Evolutionary conservation across 2,113 vertebrate genomes (phyloP).

Genomic region (Furnarius figulus): DNA sequence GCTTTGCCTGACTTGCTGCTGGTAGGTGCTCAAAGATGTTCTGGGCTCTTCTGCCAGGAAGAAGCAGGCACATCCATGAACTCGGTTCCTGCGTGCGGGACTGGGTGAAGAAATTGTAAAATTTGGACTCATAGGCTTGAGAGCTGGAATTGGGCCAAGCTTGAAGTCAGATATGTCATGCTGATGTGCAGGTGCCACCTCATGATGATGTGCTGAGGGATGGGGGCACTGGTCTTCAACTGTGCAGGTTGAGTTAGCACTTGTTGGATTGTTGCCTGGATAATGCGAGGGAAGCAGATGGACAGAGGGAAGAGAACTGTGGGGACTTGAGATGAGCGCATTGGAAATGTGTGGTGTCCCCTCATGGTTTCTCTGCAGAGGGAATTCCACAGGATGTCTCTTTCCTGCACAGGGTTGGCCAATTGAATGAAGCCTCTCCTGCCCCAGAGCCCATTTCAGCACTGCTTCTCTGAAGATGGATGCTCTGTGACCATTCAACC

Average conservation of each 20-base stretch:
- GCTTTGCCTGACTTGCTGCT: not conserved
- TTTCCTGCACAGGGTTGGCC: rapidly evolving
- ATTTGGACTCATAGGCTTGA: not conserved
- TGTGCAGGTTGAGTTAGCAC: rapidly evolving
- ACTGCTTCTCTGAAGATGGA: not conserved
- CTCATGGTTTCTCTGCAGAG: not conserved
- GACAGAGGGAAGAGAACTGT: not conserved
- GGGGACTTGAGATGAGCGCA: not conserved
- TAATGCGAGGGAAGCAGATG: not conserved
- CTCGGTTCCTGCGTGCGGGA: not conserved
- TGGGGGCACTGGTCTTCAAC: rapidly evolving
- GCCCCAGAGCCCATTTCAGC: rapidly evolving
- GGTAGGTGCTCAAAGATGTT: not conserved
- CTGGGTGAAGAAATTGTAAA: not conserved
- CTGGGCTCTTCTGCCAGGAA: not conserved
- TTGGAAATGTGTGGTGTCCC: not conserved
- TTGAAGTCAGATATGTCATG: not conserved
- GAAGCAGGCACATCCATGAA: not conserved
- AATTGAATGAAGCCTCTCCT: not conserved
- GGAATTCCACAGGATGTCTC: no score
- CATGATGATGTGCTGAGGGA: not conserved
- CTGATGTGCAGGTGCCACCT: not conserved
- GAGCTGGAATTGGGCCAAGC: not conserved
- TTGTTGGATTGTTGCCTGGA: not conserved
- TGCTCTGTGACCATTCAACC: not conserved